Percentiles rank a stretch among this genome's conserved stretches.
Conservation (phyloP, 2,797 vertebrate species). For the Clamator glandarius region DNA sequence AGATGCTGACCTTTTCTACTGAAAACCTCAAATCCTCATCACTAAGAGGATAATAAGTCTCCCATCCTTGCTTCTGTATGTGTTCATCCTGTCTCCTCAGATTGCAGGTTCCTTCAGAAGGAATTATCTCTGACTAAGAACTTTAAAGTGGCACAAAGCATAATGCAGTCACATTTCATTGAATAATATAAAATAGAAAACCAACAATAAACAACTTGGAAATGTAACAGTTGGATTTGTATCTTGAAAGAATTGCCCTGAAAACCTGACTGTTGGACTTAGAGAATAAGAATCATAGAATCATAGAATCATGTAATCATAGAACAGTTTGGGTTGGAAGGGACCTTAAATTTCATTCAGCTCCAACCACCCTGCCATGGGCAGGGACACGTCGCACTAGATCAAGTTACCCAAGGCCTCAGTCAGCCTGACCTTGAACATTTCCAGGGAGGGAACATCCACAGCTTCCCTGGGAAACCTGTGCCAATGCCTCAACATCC, state of each 20-base stretch:
- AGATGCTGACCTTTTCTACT: conserved; percentile 29
- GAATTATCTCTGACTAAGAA: conserved; percentile 41
- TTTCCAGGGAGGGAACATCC: too few species aligned
- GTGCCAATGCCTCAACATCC: too few species aligned
- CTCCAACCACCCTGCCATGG: too few species aligned
- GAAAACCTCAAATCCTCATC: conserved; percentile 12
- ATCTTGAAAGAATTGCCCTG: not conserved
- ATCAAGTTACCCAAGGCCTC: too few species aligned
- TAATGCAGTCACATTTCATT: not conserved
- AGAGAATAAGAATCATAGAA: too few species aligned
- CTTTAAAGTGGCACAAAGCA: not conserved
- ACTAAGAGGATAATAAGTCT: conserved; percentile 20
- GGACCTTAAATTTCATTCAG: too few species aligned
- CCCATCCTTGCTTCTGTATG: not conserved
- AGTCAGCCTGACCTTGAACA: too few species aligned
- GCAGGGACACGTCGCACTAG: too few species aligned
- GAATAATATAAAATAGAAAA: not conserved
- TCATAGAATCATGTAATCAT: too few species aligned
- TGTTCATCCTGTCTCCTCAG: not conserved
- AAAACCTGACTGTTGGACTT: not conserved
- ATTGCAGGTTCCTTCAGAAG: not conserved
- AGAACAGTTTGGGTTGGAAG: too few species aligned
- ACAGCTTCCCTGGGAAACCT: too few species aligned
- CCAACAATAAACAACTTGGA: not conserved
- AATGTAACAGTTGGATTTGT: not conserved